Percentiles rank a stretch among this genome's conserved stretches.
Evolutionary conservation across 35 echinoderm and acorn worm species (phyloP).

Genomic region (Patiria miniata): DNA sequence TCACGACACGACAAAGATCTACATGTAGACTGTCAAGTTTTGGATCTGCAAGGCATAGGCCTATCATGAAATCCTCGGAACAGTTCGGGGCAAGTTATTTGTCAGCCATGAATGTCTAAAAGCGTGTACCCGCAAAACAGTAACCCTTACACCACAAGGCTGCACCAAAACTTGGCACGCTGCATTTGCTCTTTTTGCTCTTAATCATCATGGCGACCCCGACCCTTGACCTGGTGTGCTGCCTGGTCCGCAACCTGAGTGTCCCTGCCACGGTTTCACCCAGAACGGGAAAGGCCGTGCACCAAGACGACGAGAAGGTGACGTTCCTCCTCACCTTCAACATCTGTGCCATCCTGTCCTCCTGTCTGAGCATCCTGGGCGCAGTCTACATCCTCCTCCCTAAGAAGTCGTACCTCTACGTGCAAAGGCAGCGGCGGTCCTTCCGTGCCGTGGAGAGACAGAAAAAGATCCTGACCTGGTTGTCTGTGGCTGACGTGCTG

Average conservation of each 20-base stretch:
- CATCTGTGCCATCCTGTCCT: neutral
- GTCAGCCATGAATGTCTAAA: too few relatives aligned
- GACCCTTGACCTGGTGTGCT: conserved; percentile 43
- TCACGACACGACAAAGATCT: too few relatives aligned
- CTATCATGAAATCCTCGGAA: too few relatives aligned
- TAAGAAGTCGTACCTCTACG: neutral
- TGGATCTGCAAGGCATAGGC: too few relatives aligned
- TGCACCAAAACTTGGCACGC: too few relatives aligned
- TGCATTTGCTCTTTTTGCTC: neutral
- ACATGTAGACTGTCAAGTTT: too few relatives aligned
- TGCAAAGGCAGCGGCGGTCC: neutral
- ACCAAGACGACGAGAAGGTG: neutral
- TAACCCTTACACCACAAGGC: too few relatives aligned
- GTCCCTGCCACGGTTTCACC: neutral
- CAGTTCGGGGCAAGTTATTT: too few relatives aligned
- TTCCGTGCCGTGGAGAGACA: conserved; percentile 29
- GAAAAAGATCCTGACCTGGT: conserved; percentile 56
- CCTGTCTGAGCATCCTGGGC: conserved; percentile 30
- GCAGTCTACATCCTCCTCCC: conserved; percentile 31
- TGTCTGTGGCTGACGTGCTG: conserved; percentile 56
- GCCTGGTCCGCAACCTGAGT: neutral
- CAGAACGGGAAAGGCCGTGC: neutral
- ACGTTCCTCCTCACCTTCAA: neutral
- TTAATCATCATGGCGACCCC: conserved; percentile 44
- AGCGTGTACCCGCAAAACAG: too few relatives aligned